phyloP scores from a whole-genome alignment of 2,888 invertebrate species.

The Scaptodrosophila latifasciaeformis region DNA sequence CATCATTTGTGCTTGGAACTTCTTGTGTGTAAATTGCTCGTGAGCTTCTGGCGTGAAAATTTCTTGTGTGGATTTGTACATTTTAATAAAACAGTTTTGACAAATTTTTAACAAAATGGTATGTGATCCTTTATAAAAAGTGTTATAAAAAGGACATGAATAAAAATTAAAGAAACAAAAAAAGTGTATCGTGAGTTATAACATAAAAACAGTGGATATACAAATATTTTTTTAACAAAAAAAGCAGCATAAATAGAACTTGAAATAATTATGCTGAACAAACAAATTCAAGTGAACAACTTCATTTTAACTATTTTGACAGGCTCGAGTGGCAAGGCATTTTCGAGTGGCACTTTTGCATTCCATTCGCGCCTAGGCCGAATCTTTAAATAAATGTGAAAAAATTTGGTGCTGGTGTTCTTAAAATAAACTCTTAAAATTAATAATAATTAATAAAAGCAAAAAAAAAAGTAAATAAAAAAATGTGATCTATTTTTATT shows the following conservation, averaged over 20 bases:
- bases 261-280: no score
- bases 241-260: no score
- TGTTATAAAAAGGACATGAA: conserved; percentile 21
- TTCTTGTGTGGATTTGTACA: conserved; percentile 15
- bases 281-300: conserved; percentile 44
- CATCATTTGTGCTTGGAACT: conserved; percentile 75
- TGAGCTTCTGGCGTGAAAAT: conserved; percentile 60
- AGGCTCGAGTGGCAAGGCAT: conserved; percentile 38
- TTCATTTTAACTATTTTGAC: conserved; percentile 43
- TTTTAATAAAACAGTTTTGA: no score
- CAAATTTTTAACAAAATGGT: conserved; percentile 32
- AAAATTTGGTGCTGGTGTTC: neutral
- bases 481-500: no score
- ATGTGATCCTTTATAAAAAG: conserved; percentile 38
- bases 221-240: no score
- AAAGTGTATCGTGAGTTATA: conserved; percentile 4
- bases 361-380: conserved; percentile 43
- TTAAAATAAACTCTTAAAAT: no score
- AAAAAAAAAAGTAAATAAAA: no score
- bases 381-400: conserved; percentile 5
- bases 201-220: neutral
- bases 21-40: conserved; percentile 68
- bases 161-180: conserved; percentile 7
- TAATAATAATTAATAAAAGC: no score
- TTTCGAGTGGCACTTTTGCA: conserved; percentile 31